Evolutionary conservation across 2,113 vertebrate species (phyloP).

Genomic region (Eubucco bourcierii): DNA sequence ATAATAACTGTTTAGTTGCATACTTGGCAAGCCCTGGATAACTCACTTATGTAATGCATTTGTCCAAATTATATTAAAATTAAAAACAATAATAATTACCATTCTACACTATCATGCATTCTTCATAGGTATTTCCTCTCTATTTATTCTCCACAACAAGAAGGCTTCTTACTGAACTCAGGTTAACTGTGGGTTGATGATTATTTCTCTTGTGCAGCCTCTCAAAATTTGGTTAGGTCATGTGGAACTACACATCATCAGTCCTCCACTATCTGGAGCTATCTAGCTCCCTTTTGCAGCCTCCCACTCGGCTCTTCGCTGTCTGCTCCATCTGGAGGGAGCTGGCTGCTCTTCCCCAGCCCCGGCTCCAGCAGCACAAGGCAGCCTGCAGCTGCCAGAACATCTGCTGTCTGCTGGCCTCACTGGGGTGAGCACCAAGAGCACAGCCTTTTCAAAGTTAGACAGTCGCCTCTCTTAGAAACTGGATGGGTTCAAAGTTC

Average conservation of each 20-base stretch:
- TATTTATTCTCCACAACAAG: constrained; percentile 1
- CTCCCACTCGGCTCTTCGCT: background rate
- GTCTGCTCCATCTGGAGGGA: constrained; percentile 52
- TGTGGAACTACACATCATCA: constrained; percentile 36
- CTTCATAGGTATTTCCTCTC: constrained; percentile 24
- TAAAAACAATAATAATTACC: constrained; percentile 6
- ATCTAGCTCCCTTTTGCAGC: constrained; percentile 1
- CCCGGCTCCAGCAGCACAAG: background rate
- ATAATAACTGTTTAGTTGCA: constrained; percentile 52
- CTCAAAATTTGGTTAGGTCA: background rate
- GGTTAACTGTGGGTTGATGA: background rate
- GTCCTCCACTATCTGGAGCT: constrained; percentile 3
- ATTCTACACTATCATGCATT: background rate
- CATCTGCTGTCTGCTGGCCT: constrained; percentile 68
- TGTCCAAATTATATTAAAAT: constrained; percentile 35
- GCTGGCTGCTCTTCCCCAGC: constrained; percentile 53
- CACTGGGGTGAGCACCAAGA: constrained; percentile 28
- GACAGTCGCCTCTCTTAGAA: constrained; percentile 8
- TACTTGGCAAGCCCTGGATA: constrained; percentile 53
- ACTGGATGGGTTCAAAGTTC: constrained; percentile 16
- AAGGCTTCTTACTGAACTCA: background rate
- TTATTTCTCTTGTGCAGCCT: background rate
- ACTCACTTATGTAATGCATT: constrained; percentile 49
- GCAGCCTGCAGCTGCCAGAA: constrained; percentile 63
- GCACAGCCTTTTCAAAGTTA: constrained; percentile 12